Conservation (phyloP, 2,888 invertebrate species). For the Agelastica alni region DNA sequence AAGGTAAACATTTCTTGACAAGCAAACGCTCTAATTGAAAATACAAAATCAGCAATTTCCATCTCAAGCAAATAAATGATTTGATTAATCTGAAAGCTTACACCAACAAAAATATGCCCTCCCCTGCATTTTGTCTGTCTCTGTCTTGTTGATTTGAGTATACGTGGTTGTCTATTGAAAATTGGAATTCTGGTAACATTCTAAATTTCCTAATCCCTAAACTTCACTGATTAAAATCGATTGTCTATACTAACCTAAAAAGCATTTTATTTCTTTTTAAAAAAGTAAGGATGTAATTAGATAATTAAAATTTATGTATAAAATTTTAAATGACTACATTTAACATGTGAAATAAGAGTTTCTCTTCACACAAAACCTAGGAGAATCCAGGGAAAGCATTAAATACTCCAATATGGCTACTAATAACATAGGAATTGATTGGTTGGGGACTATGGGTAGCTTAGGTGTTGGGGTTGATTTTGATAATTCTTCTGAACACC, state of each 20-base stretch:
- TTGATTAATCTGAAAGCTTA: no score
- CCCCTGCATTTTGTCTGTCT: no score
- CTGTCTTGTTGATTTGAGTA: no score
- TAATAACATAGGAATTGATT: conserved; percentile 58
- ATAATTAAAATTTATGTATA: conserved; percentile 32
- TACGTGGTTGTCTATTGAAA: no score
- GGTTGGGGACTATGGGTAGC: conserved; percentile 46
- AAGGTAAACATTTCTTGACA: no score
- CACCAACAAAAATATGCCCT: no score
- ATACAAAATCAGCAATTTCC: no score
- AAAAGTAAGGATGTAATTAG: conserved; percentile 32
- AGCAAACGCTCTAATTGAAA: no score
- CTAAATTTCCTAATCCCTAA: no score
- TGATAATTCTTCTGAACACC: conserved; percentile 50
- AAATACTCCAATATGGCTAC: conserved; percentile 55
- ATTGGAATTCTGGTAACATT: no score
- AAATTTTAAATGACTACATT: conserved; percentile 32
- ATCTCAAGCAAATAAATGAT: no score
- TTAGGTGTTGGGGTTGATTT: conserved; percentile 45
- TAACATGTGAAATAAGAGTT: conserved; percentile 29
- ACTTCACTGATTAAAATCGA: conserved; percentile 30
- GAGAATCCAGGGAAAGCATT: conserved; percentile 32
- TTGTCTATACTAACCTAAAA: conserved; percentile 47
- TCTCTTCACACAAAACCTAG: conserved; percentile 34
- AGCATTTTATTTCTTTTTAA: conserved; percentile 41